A percentile compares a stretch with the other conserved stretches of the same genome.
These are phyloP conservation scores for Drosophila maculinotata DNA, from an alignment of 2,888 invertebrate genomes.

Conservation along the genomic window DNA sequence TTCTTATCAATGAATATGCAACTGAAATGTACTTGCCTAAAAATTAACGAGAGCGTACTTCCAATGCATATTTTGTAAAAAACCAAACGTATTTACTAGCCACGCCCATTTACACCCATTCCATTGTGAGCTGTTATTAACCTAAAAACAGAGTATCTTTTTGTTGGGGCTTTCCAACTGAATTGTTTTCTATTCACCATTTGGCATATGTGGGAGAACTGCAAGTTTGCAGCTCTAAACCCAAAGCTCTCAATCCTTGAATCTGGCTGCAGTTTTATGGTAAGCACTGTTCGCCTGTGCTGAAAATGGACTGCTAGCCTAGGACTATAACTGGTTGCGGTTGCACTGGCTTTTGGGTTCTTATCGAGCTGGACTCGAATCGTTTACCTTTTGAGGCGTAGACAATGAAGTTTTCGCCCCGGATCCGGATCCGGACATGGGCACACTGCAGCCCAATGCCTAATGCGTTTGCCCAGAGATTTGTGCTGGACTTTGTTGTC, in stretches of 20 bases:
- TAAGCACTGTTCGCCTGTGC: slow-evolving; percentile 55
- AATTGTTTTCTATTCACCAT: slow-evolving; percentile 21
- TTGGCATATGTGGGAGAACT: slow-evolving; percentile 41
- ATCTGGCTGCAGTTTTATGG: slow-evolving; percentile 58
- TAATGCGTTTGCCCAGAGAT: slow-evolving; percentile 56
- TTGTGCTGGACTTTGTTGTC: slow-evolving; percentile 55
- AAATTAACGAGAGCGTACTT: too few relatives aligned
- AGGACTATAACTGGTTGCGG: slow-evolving; percentile 27
- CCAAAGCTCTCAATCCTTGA: slow-evolving; percentile 1
- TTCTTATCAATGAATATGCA: too few relatives aligned
- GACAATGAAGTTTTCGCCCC: slow-evolving; percentile 62
- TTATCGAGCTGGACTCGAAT: slow-evolving; percentile 49
- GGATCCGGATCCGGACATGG: slow-evolving; percentile 1
- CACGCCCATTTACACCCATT: too few relatives aligned
- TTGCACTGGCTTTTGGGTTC: slow-evolving; percentile 50
- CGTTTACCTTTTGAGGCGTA: slow-evolving; percentile 68
- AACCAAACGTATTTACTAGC: too few relatives aligned
- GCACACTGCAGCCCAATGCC: slow-evolving; percentile 45
- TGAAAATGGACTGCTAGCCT: slow-evolving; percentile 25
- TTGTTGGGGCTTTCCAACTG: neutral
- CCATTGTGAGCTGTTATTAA: neutral
- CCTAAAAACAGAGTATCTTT: neutral
- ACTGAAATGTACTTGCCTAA: too few relatives aligned
- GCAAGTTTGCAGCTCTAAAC: neutral
- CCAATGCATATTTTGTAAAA: too few relatives aligned